Evolutionary conservation across 1,140 invertebrate genomes (phyloP).

Genomic region (Scaptomyza montana): DNA sequence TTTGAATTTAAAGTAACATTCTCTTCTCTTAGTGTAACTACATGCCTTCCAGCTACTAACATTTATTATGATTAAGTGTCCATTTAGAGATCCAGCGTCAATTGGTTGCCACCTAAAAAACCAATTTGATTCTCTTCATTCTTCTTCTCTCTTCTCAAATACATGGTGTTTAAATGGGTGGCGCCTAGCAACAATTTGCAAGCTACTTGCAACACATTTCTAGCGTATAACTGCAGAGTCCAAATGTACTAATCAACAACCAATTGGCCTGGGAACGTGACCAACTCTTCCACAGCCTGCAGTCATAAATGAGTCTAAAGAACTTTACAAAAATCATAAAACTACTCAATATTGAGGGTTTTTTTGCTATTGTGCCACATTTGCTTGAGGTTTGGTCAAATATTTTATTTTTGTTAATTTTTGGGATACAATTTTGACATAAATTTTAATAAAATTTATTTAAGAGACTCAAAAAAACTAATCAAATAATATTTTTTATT

Average conservation of each 20-base stretch:
- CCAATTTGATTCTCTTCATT: not conserved
- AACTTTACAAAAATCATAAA: no score
- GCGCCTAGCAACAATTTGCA: constrained; percentile 17
- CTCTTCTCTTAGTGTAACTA: not conserved
- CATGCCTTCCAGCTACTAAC: not conserved
- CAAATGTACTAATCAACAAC: constrained; percentile 1
- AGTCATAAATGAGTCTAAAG: no score
- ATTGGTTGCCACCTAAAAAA: constrained; percentile 14
- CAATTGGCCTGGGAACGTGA: constrained; percentile 7
- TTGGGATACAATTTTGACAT: no score
- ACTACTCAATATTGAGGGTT: no score
- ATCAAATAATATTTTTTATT: no score
- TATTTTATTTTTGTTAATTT: no score
- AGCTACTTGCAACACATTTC: constrained; percentile 23
- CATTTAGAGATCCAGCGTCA: constrained; percentile 7
- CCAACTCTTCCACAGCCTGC: not conserved
- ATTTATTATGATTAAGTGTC: constrained; percentile 9
- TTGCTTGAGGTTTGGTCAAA: no score
- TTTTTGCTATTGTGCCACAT: no score
- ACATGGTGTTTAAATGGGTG: constrained; percentile 2
- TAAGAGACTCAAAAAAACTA: no score
- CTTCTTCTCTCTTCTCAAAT: not conserved
- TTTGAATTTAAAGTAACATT: no score
- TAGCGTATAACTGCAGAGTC: constrained; percentile 10
- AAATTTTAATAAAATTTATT: no score